Evolutionary conservation across 2,888 invertebrate species (phyloP).

Genomic region (Ornithoptera priamus): DNA sequence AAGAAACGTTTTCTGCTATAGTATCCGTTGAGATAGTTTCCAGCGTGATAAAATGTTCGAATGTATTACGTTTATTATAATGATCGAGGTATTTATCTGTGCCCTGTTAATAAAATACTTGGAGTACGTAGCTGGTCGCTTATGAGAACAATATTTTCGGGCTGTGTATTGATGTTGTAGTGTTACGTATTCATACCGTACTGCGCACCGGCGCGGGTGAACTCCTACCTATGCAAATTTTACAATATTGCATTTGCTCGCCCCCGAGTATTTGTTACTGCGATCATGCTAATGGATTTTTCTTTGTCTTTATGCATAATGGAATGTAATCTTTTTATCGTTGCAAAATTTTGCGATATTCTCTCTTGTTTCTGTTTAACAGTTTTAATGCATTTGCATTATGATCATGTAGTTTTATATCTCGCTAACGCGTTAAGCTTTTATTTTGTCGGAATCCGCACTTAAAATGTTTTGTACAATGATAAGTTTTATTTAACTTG

Average conservation of each 20-base stretch:
- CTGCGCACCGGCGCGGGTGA: conserved; percentile 46
- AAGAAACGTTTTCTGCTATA: too few species aligned
- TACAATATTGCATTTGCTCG: conserved; percentile 57
- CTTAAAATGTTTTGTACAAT: too few species aligned
- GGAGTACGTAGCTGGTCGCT: conserved; percentile 43
- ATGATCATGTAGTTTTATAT: not conserved
- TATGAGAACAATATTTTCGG: conserved; percentile 51
- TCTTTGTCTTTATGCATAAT: conserved; percentile 29
- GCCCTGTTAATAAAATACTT: not conserved
- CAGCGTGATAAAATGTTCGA: too few species aligned
- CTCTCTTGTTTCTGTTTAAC: not conserved
- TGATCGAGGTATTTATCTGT: not conserved
- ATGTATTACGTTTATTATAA: too few species aligned
- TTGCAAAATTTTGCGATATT: not conserved
- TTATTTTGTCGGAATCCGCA: not conserved
- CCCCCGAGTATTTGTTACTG: conserved; percentile 49
- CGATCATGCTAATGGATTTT: conserved; percentile 45
- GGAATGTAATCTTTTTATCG: conserved; percentile 18
- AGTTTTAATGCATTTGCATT: not conserved
- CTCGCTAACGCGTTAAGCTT: not conserved
- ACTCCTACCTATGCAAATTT: conserved; percentile 65
- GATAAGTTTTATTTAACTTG: not conserved
- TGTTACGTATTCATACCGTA: conserved; percentile 64
- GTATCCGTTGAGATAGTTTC: too few species aligned
- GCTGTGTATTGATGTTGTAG: conserved; percentile 41